Conservation (phyloP, 2,888 invertebrate genomes). For the Leptopilina drosophilae region DNA sequence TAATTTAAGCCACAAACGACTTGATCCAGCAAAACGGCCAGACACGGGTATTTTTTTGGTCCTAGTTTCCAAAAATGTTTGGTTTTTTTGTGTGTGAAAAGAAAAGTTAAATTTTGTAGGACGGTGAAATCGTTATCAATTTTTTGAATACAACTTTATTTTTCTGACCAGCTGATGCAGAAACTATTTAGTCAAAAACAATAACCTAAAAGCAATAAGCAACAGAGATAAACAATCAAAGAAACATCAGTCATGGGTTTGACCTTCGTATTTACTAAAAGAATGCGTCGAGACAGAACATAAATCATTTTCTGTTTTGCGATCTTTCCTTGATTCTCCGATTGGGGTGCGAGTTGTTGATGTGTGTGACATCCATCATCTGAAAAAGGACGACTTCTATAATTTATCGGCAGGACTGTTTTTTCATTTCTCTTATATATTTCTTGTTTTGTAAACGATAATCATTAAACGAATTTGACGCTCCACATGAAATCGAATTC, state of each 20-base stretch:
- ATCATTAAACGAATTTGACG: background rate
- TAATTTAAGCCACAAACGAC: no score
- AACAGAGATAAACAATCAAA: constrained; percentile 40
- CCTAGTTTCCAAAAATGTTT: no score
- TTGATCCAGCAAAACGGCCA: no score
- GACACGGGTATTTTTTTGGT: no score
- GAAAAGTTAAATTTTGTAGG: no score
- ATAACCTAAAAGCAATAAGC: constrained; percentile 25
- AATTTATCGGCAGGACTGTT: background rate
- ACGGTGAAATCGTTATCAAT: no score
- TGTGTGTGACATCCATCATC: constrained; percentile 61
- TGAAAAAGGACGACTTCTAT: background rate
- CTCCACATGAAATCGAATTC: no score
- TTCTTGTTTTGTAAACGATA: background rate
- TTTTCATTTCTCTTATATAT: background rate
- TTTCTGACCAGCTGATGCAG: background rate
- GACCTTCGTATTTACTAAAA: constrained; percentile 21
- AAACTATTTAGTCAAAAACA: background rate
- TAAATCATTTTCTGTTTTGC: constrained; percentile 55
- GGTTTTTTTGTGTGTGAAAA: no score
- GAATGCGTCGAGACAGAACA: constrained; percentile 50
- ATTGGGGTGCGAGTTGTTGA: constrained; percentile 57
- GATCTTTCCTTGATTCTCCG: constrained; percentile 53
- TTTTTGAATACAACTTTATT: no score
- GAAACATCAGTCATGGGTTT: constrained; percentile 26